Conservation (phyloP, 2,888 invertebrate genomes). For the Plagodis pulveraria region DNA sequence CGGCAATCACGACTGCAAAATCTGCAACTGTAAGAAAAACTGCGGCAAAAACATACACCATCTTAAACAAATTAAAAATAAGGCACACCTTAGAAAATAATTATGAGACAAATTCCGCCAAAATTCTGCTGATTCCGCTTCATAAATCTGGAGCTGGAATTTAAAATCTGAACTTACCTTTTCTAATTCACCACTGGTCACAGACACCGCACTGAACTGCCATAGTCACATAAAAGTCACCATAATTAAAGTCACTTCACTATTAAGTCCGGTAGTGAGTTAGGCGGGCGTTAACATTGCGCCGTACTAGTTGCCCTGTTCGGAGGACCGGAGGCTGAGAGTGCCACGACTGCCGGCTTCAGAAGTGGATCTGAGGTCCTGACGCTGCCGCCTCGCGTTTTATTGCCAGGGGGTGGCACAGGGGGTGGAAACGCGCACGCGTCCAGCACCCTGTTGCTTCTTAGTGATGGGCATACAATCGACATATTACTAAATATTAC, state of each 20-base stretch:
- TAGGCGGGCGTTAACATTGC: slow-evolving; percentile 50
- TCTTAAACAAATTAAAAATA: background rate
- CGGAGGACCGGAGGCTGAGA: slow-evolving; percentile 45
- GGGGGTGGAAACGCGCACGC: slow-evolving; percentile 79
- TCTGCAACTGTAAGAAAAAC: background rate
- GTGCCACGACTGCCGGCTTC: slow-evolving; percentile 58
- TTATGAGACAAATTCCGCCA: background rate
- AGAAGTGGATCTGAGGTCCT: slow-evolving; percentile 66
- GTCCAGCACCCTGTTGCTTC: slow-evolving; percentile 84
- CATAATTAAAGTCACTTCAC: slow-evolving; percentile 54
- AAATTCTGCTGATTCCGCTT: slow-evolving; percentile 1
- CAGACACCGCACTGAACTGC: slow-evolving; percentile 49
- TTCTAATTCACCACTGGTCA: slow-evolving; percentile 49
- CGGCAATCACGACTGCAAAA: background rate
- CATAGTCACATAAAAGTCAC: slow-evolving; percentile 57
- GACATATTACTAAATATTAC: slow-evolving; percentile 29
- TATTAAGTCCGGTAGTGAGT: slow-evolving; percentile 48
- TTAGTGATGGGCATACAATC: slow-evolving; percentile 47
- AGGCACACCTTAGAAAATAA: background rate
- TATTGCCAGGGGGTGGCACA: slow-evolving; percentile 64
- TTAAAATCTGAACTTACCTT: slow-evolving; percentile 56
- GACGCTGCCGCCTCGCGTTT: slow-evolving; percentile 61
- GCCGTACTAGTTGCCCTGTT: slow-evolving; percentile 47
- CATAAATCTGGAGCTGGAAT: background rate
- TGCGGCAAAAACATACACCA: background rate